Evolutionary conservation across 64 coral and sea anemone species (phyloP).

Genomic region (Porites lutea): DNA sequence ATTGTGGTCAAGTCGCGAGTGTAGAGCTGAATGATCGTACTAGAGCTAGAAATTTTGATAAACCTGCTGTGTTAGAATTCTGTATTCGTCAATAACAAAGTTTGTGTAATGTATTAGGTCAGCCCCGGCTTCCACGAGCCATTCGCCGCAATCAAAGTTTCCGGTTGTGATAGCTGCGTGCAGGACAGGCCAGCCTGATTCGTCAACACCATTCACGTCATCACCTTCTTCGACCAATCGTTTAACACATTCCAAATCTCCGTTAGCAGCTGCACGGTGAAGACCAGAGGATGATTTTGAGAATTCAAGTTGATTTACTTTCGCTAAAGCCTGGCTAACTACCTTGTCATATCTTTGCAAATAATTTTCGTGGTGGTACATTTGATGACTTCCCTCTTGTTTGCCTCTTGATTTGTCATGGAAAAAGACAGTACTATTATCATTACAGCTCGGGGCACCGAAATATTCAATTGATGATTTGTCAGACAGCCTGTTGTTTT

Average conservation of each 20-base stretch:
- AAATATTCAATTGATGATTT: background rate
- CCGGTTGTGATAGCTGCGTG: constrained; percentile 35
- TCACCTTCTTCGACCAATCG: constrained; percentile 32
- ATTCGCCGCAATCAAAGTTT: constrained; percentile 41
- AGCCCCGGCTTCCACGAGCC: constrained; percentile 45
- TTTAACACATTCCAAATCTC: constrained; percentile 26
- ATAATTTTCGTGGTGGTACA: background rate
- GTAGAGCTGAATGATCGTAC: background rate
- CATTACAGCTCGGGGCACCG: no score
- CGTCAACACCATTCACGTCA: constrained; percentile 52
- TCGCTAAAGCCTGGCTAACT: background rate
- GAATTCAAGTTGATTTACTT: background rate
- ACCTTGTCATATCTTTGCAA: background rate
- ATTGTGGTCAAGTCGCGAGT: background rate
- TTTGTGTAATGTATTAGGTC: constrained; percentile 50
- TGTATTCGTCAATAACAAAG: constrained; percentile 45
- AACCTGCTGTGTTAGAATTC: constrained; percentile 1
- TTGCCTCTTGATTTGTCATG: background rate
- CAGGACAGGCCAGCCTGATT: constrained; percentile 51
- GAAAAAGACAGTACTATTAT: no score
- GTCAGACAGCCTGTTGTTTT: background rate
- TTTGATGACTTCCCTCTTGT: background rate
- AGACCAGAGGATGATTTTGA: constrained; percentile 30
- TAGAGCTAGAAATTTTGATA: background rate
- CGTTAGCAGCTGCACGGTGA: constrained; percentile 45